Base-by-base conservation (phyloP, 30 jellyfish, hydroid and myxozoan species). In the Clytia hemisphaerica region DNA sequence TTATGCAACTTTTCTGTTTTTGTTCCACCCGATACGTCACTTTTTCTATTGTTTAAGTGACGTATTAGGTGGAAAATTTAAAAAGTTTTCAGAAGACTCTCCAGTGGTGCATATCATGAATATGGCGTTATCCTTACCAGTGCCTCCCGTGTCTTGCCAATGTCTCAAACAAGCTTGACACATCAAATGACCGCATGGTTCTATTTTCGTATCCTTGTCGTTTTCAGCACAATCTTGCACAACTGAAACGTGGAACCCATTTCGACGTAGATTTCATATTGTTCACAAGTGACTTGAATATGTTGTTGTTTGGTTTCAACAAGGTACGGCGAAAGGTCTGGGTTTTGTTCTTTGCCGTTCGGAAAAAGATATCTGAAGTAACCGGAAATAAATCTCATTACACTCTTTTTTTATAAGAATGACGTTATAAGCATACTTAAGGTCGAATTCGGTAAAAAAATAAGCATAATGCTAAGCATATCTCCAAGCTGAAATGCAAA, bases 221-320 rank as follows among this genome's bases (percentile, higher is more conserved):
- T 86, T 86, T 61, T 86, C 96, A 29, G 96, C 96, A 67, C 96
- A 86, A 86, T 86, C 74, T 86, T 86, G 79, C 96, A 86, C 48
- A 78, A 85, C 46, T 86, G 96, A 33, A 86, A 86, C 15, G 96
- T 86, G 19, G 96, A 86, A 3, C 96, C 96, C 96, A 86, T 86
- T 61, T 86, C 96, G 31, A 86, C 96, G 50, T 86, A 86, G 27
- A 86, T 60, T 53, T 86, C 96, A 44, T 86, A 86, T 40, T 86
- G 96, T 59, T 86, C 96, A 36, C 79, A 94, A 0, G 96, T 73
- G 6, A 86, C 96, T 46, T 72, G 80, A 70, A 86, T 86, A 45
- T 80, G 79, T 27, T 78, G 83, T 62, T 86, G 86, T 0, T 82
- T 51, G 45, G 83, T 42, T 55, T 84, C 92, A 4, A 78, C 79